Conservation (phyloP, 2,797 vertebrate genomes). For the Epinephelus coioides region DNA sequence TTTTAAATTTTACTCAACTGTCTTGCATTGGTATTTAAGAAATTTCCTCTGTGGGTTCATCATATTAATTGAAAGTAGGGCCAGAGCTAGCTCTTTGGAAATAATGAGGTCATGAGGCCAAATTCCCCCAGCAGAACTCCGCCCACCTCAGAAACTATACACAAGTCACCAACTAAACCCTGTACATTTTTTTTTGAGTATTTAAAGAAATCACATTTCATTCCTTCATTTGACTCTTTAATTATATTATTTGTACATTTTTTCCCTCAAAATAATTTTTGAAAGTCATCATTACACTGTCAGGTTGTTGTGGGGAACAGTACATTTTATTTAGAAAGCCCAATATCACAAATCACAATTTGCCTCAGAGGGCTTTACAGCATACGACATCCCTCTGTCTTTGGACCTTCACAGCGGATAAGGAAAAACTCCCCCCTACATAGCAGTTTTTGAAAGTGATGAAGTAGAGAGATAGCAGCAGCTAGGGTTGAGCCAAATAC, state of each 20-base stretch:
- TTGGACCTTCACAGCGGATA: too few relatives aligned
- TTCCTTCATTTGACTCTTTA: background rate
- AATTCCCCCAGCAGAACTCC: background rate
- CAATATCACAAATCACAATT: too few relatives aligned
- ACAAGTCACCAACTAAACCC: background rate
- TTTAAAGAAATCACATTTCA: background rate
- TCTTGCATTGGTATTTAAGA: constrained; percentile 4
- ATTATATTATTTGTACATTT: background rate
- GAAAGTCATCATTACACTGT: too few relatives aligned
- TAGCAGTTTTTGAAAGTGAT: too few relatives aligned
- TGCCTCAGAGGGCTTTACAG: too few relatives aligned
- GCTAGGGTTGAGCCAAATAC: too few relatives aligned
- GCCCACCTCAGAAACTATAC: background rate
- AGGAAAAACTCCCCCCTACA: too few relatives aligned
- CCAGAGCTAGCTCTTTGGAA: background rate
- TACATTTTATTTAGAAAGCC: too few relatives aligned
- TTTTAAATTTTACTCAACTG: background rate
- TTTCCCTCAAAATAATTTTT: too few relatives aligned
- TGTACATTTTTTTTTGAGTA: background rate
- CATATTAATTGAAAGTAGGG: background rate
- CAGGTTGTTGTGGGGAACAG: too few relatives aligned
- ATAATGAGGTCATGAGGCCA: constrained; percentile 1
- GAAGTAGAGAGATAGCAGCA: too few relatives aligned
- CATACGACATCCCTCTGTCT: too few relatives aligned
- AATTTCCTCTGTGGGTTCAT: constrained; percentile 8